Conservation (phyloP, 1,140 invertebrate species). For the Leptinotarsa defecta region DNA sequence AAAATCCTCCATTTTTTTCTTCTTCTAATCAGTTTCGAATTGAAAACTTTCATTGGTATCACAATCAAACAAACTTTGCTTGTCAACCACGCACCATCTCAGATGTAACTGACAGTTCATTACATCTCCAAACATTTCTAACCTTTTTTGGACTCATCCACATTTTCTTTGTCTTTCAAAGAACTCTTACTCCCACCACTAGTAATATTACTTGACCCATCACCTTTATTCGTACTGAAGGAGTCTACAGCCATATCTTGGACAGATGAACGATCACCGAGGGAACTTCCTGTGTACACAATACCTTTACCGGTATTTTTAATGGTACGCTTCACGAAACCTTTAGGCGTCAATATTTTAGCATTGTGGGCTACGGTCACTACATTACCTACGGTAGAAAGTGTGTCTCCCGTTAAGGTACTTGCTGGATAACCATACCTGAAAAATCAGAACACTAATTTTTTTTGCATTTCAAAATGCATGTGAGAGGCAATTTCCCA, state of each 20-base stretch:
- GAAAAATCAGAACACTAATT: conserved; percentile 32
- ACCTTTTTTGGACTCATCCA: background rate
- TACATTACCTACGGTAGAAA: conserved; percentile 69
- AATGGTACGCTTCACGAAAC: conserved; percentile 66
- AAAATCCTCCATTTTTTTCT: too few relatives aligned
- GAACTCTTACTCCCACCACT: background rate
- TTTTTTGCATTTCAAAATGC: too few relatives aligned
- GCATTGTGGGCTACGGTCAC: conserved; percentile 65
- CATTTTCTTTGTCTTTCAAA: background rate
- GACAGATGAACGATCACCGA: background rate
- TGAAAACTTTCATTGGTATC: too few relatives aligned
- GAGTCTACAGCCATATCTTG: background rate
- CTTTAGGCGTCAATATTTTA: conserved; percentile 66
- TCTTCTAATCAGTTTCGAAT: too few relatives aligned
- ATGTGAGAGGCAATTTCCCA: too few relatives aligned
- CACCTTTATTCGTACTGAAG: background rate
- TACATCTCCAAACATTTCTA: background rate
- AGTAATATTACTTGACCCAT: background rate
- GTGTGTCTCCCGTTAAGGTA: conserved; percentile 62
- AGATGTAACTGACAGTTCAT: too few relatives aligned
- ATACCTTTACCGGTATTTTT: conserved; percentile 63
- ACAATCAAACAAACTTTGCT: too few relatives aligned
- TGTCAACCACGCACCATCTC: too few relatives aligned
- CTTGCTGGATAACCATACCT: conserved; percentile 69
- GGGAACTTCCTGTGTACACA: conserved; percentile 6